phyloP scores from a whole-genome alignment of 2,797 vertebrate species.

The Pogoniulus pusillus region DNA sequence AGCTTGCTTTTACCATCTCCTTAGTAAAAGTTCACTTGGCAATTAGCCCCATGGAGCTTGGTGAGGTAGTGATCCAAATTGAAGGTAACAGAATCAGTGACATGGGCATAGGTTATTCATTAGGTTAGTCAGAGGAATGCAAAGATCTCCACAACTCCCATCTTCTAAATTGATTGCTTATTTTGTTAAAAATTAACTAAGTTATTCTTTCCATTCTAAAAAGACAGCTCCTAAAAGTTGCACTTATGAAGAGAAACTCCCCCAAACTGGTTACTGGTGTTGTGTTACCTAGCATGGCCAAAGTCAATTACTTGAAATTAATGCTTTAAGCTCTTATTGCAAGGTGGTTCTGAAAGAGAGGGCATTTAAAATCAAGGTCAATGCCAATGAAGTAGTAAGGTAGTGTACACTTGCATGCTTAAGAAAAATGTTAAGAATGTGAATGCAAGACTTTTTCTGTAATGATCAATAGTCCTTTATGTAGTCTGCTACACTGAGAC shows the following conservation, averaged over 20 bases:
- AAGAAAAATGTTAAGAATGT: conserved; percentile 18
- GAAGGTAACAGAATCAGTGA: not conserved
- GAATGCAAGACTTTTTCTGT: conserved; percentile 9
- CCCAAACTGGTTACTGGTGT: not conserved
- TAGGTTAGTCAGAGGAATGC: not conserved
- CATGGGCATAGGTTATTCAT: not conserved
- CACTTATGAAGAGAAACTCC: not conserved
- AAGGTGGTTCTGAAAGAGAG: conserved; percentile 31
- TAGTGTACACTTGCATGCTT: not conserved
- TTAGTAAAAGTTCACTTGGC: not conserved
- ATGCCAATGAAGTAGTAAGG: not conserved
- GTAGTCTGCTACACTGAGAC: not conserved
- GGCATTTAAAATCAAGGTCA: not conserved
- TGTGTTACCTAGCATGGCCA: not conserved
- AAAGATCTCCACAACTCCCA: not conserved
- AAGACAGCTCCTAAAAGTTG: not conserved
- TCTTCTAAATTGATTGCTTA: not conserved
- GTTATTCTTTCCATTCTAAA: not conserved
- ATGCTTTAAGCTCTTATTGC: conserved; percentile 45
- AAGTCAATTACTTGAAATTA: conserved; percentile 39
- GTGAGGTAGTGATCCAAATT: not conserved
- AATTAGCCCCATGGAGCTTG: not conserved
- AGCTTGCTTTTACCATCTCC: not conserved
- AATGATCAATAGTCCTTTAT: conserved; percentile 31
- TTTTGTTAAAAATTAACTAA: not conserved